phyloP scores from a whole-genome alignment of 2,113 vertebrate genomes.

The Acrocephalus kingi region DNA sequence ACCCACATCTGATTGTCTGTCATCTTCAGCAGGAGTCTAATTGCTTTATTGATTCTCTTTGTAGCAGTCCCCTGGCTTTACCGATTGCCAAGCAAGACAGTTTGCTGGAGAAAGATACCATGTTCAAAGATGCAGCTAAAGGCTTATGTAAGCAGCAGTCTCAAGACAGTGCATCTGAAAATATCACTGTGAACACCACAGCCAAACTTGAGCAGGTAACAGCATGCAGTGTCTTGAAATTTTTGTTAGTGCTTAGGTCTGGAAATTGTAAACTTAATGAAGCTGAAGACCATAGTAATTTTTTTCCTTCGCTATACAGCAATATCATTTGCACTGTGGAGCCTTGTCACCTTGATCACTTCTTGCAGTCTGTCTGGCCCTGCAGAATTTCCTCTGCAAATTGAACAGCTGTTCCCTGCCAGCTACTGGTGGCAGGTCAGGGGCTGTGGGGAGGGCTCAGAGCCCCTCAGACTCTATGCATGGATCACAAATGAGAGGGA shows the following conservation, averaged over 20 bases:
- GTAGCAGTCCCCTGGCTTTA: slow-evolving; percentile 82
- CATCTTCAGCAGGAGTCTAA: slow-evolving; percentile 19
- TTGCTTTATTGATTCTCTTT: slow-evolving; percentile 40
- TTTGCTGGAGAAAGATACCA: slow-evolving; percentile 90
- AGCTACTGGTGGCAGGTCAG: not conserved
- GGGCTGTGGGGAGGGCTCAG: not conserved
- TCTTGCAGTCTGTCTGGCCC: not conserved
- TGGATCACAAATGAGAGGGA: not conserved
- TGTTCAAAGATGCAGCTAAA: slow-evolving; percentile 88
- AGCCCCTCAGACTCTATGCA: not conserved
- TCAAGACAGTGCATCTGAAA: slow-evolving; percentile 81
- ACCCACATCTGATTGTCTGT: not conserved
- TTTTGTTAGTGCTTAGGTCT: not conserved
- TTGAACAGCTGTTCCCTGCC: not conserved
- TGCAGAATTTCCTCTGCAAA: not conserved
- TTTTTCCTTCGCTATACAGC: not conserved
- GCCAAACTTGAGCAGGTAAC: slow-evolving; percentile 87
- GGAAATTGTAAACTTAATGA: not conserved
- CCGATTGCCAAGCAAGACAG: slow-evolving; percentile 93
- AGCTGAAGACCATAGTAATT: not conserved
- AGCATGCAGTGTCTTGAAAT: not conserved
- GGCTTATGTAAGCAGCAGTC: slow-evolving; percentile 77
- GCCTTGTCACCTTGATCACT: not conserved
- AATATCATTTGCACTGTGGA: not conserved
- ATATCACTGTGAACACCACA: slow-evolving; percentile 42